Evolutionary conservation across 2,113 vertebrate species (phyloP).

Genomic region (Percina caprodes): DNA sequence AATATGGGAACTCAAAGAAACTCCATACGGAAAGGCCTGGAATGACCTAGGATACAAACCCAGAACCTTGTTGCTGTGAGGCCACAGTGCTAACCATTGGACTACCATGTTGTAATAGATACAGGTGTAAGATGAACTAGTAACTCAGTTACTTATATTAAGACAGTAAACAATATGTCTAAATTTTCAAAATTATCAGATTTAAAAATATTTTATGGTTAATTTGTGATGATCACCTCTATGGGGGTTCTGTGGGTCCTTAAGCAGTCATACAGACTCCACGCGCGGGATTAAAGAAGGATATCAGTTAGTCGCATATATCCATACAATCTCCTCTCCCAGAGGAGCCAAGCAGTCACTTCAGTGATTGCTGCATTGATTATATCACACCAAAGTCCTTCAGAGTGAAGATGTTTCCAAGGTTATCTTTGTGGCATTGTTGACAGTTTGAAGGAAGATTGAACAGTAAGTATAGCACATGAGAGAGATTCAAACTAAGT

Average conservation of each 20-base stretch:
- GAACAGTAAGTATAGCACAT: background rate
- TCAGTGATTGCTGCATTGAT: slow-evolving; percentile 44
- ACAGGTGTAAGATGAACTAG: no score
- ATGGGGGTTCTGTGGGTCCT: background rate
- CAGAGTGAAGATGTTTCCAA: slow-evolving; percentile 38
- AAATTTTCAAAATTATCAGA: background rate
- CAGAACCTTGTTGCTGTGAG: no score
- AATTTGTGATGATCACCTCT: background rate
- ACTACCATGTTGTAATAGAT: no score
- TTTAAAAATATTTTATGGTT: background rate
- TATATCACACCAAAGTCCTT: slow-evolving; percentile 14
- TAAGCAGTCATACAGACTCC: background rate
- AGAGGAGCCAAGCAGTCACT: slow-evolving; percentile 31
- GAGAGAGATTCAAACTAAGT: background rate
- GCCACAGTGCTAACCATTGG: no score
- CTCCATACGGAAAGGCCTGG: no score
- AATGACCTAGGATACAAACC: no score
- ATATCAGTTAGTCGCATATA: slow-evolving; percentile 28
- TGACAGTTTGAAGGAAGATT: slow-evolving; percentile 13
- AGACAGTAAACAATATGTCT: background rate
- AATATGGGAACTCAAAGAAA: no score
- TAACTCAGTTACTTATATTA: no score
- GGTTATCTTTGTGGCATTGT: slow-evolving; percentile 32
- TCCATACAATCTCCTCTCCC: slow-evolving; percentile 31
- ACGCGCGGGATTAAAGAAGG: slow-evolving; percentile 16